phyloP scores from a whole-genome alignment of 2,797 vertebrate species.

The Chelon labrosus region DNA sequence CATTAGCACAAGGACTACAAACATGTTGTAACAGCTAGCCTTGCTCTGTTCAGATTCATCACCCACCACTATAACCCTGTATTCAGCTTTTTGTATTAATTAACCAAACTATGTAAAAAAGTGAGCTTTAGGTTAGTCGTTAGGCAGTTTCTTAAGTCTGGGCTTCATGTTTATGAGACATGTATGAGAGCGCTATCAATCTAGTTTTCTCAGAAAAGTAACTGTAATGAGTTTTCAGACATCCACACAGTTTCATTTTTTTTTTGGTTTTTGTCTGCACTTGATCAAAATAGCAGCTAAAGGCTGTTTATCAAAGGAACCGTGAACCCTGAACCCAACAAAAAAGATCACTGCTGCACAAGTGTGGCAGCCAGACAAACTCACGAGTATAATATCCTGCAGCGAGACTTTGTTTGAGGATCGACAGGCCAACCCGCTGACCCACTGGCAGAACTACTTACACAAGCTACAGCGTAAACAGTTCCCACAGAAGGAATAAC shows the following conservation, averaged over 20 bases:
- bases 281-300: conserved; percentile 18
- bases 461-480: conserved; percentile 34
- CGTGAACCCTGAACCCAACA: conserved; percentile 21
- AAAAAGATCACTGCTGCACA: background rate
- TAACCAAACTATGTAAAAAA: background rate
- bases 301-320: background rate
- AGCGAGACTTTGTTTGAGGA: conserved; percentile 29
- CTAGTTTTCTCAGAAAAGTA: background rate
- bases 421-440: conserved; percentile 37
- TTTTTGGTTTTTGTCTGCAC: background rate
- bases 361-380: conserved; percentile 26
- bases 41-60: too few species aligned
- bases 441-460: conserved; percentile 38
- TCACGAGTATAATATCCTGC: conserved; percentile 22
- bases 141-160: too few species aligned
- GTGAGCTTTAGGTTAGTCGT: too few species aligned
- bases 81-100: conserved; percentile 13
- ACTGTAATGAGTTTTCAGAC: background rate
- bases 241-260: background rate
- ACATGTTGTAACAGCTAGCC: background rate
- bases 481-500: conserved; percentile 35
- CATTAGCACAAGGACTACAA: conserved; percentile 27
- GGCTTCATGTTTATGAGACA: background rate
- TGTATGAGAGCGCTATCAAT: background rate
- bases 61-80: background rate